Evolutionary conservation across 2,888 invertebrate genomes (phyloP), one percentile per base, ranked within the genome.

Genomic region (Muschampia plurimacula): DNA sequence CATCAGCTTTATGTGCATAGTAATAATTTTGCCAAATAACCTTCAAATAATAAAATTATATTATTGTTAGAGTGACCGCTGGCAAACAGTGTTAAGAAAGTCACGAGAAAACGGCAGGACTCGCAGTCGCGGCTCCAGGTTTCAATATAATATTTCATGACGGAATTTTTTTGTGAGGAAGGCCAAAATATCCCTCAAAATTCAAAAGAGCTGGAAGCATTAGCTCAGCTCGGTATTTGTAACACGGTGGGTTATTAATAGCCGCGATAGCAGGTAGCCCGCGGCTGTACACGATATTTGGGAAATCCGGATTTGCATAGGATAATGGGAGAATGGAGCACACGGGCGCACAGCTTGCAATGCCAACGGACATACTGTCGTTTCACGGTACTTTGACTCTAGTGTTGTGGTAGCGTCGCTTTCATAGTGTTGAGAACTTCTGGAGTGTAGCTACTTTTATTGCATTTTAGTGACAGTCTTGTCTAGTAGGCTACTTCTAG

Each of bases 291-390:
- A 88, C 89, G 91, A 89, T 92, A 90, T 93, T 92, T 91, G 88
- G 90, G 88, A 88, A 91, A 92, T 90, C 89, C 90, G 91, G 90
- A 92, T 93, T 93, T 92, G 92, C 92, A 93, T 92, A 91, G 91
- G 89, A 90, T 93, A 92, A 93, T 93, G 86, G 89, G 79, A 82
- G 82, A 80, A 81, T 82, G 81, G 72, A 72, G 72, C 22, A 22
- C 55, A 78, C 80, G 80, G 68, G 79, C 84, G 85, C 85, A 85
- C 86, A 84, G 78, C 80, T 79, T 78, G 82, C 86, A 84, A 83
- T 83, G 84, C 83, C 84, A 81, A 81, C 81, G 78, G 67, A 67
- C 72, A 72, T 72, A 72, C 67, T 72, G 72, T 67, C 72, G 72
- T 72, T 72, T 67, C 67, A 72, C 72, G 67, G 72, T 15, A 67